Base-by-base conservation (phyloP, 92 coral and sea anemone genomes). In the Muricea muricata region DNA sequence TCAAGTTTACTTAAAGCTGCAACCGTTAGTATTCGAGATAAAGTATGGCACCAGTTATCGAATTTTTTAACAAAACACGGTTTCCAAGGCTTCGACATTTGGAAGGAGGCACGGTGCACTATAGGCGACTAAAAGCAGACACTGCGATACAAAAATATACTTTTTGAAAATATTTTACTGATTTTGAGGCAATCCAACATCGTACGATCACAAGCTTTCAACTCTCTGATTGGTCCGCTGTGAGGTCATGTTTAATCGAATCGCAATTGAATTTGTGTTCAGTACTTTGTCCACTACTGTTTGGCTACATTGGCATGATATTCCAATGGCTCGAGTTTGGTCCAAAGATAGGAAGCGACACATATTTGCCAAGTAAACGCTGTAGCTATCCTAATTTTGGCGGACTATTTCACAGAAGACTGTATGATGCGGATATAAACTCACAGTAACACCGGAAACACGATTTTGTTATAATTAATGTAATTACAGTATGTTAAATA, bases 271-370 rank as follows among this genome's bases (percentile, higher is more conserved):
- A n/a, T n/a, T n/a, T n/a, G n/a, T n/a, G n/a, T n/a, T n/a, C n/a
- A n/a, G n/a, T n/a, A n/a, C n/a, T n/a, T n/a, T 61, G 18, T 25
- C 70, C n/a, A 61, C 37, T 61, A n/a, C 24, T 31, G 24, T 61
- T 15, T 32, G 18, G 13, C 7, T 61, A 5, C 70, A 61, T 61
- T 61, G 70, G 70, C 37, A 24, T 31, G 18, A 61, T 31, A 31
- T 61, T 1, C 70, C 70, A 28, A 61, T 61, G 12, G 70, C 70
- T 14, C 31, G 70, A 12, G 70, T 24, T 28, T 61, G 70, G 70
- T 61, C 70, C 15, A 61, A 8, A 20, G 2, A 7, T 32, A n/a
- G 70, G 70, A 25, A 25, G 24, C 31, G 70, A 12, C 70, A 61
- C 37, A 12, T 61, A 32, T 25, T 61, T 61, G 70, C 70, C 24